Percentiles rank a stretch among this genome's conserved stretches.
Conservation (phyloP, 2,888 invertebrate genomes). For the Hoplodrina ambigua region DNA sequence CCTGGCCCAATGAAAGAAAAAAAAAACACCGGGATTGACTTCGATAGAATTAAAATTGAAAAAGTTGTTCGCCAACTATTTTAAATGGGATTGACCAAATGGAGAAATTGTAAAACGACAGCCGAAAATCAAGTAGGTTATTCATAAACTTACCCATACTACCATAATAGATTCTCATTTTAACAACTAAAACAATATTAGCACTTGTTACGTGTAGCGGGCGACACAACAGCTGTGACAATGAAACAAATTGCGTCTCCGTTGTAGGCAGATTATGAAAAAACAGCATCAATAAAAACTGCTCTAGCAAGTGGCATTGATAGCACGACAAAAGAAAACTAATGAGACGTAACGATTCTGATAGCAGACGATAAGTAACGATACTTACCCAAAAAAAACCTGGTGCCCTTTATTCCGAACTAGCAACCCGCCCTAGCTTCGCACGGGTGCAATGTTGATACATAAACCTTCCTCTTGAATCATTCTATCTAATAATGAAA, state of each 20-base stretch:
- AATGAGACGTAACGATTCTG: slow-evolving; percentile 53
- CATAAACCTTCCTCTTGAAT: no score
- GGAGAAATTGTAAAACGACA: background rate
- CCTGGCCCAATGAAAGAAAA: no score
- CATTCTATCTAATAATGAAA: no score
- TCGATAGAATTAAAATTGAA: no score
- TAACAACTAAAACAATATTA: slow-evolving; percentile 22
- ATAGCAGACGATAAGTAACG: slow-evolving; percentile 9
- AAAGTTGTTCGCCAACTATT: no score
- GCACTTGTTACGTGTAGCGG: slow-evolving; percentile 17
- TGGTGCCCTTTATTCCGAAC: no score
- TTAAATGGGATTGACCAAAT: no score
- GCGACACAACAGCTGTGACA: slow-evolving; percentile 10
- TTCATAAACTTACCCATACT: slow-evolving; percentile 58
- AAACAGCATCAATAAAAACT: slow-evolving; percentile 32
- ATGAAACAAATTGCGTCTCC: slow-evolving; percentile 39
- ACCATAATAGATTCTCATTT: slow-evolving; percentile 66
- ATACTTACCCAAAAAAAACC: background rate
- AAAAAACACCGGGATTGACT: no score
- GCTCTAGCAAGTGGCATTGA: slow-evolving; percentile 61
- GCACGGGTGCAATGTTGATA: no score
- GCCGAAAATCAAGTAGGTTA: background rate
- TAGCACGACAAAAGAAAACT: slow-evolving; percentile 31
- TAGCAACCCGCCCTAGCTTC: no score
- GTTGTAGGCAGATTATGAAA: slow-evolving; percentile 16